phyloP scores from a whole-genome alignment of 1,140 invertebrate species.

The Prorops nasuta region DNA sequence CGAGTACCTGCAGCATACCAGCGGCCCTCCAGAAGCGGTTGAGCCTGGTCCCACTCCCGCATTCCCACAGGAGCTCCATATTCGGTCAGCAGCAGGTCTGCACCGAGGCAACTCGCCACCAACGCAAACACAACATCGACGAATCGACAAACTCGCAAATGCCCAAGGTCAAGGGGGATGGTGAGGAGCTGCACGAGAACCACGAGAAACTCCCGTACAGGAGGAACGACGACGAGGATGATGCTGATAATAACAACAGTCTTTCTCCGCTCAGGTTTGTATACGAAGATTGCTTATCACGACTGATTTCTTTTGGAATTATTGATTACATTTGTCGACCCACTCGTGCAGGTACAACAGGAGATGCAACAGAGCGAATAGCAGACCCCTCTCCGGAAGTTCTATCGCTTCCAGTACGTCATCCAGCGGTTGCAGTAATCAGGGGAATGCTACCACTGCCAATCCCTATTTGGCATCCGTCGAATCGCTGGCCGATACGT shows the following conservation, averaged over 20 bases:
- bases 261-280: constrained; percentile 18
- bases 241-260: constrained; percentile 18
- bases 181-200: neutral
- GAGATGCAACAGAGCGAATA: constrained; percentile 33
- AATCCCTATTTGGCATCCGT: constrained; percentile 76
- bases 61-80: constrained; percentile 44
- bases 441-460: constrained; percentile 45
- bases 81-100: constrained; percentile 42
- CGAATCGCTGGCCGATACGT: constrained; percentile 71
- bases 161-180: constrained; percentile 8
- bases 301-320: too few relatives aligned
- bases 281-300: too few relatives aligned
- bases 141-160: constrained; percentile 9
- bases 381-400: constrained; percentile 74
- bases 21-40: constrained; percentile 46
- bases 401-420: constrained; percentile 79
- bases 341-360: constrained; percentile 23
- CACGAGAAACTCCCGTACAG: neutral
- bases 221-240: constrained; percentile 13
- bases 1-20: constrained; percentile 38
- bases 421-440: constrained; percentile 57
- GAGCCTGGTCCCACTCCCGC: constrained; percentile 42
- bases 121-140: too few relatives aligned
- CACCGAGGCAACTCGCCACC: constrained; percentile 4
- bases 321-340: too few relatives aligned